Base-by-base conservation (phyloP, 2,888 invertebrate species). In the Diaphora mendica region DNA sequence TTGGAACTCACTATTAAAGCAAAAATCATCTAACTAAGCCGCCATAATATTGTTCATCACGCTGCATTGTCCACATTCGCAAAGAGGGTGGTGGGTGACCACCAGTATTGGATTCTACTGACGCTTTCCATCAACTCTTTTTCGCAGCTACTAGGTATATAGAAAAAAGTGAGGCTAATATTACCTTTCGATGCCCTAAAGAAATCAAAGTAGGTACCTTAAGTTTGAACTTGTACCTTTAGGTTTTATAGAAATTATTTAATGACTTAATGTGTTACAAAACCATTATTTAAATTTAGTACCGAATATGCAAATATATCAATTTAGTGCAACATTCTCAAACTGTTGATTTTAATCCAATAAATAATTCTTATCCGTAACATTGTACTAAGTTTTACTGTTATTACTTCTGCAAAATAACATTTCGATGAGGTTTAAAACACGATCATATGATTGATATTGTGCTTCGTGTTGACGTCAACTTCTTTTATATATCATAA, bases 351-450 rank as follows among this genome's bases (percentile, higher is more conserved):
- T 26, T 30, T 65, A 72, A 71, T 68, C 20, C 23, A 30, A 71
- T 75, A 30, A 65, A 71, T 68, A 66, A 35, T 62, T 30, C 5
- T 30, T 42, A 75, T 68, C 23, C 66, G 51, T 20, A 35, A 59
- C 68, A 66, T 73, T 23, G 23, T 64, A 39, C 64, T 23, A 30
- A 39, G 35, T 69, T 73, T 42, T 44, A 71, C 65, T 65, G 65
- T 67, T 72, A 70, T 74, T 66, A 62, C 44, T 70, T 67, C 35
- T 64, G n/a, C 30, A 64, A 68, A 66, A 70, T 48, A 44, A 73
- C 66, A 51, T 73, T 64, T 67, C 62, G 62, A 55, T 69, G n/a
- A n/a, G n/a, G n/a, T n/a, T n/a, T 62, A 72, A 74, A 72, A 74
- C 51, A 20, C 35, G 39, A 69, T 68, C 55, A 69, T 42, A 48